These are phyloP conservation scores for Acleris sparsana DNA, from an alignment of 2,888 invertebrate genomes.

Conservation along the genomic window DNA sequence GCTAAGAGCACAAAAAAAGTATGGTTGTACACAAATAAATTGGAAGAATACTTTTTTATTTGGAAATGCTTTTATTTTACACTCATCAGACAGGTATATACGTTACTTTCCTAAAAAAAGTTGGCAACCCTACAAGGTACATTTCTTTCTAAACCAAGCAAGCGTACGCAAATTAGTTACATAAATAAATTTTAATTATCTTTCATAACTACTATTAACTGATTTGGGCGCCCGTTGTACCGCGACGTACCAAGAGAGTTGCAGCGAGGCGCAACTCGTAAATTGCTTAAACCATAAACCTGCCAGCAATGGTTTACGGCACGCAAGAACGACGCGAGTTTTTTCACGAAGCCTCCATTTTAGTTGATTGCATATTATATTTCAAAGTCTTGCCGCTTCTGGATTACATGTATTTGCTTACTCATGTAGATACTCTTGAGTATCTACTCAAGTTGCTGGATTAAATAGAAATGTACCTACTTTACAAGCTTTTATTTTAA, in stretches of 20 bases:
- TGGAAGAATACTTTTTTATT: too few relatives aligned
- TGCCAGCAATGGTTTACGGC: constrained; percentile 64
- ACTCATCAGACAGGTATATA: too few relatives aligned
- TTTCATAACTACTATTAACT: constrained; percentile 13
- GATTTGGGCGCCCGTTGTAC: constrained; percentile 34
- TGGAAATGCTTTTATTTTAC: too few relatives aligned
- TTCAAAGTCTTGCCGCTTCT: constrained; percentile 51
- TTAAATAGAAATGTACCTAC: too few relatives aligned
- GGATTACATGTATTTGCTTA: constrained; percentile 11
- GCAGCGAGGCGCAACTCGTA: constrained; percentile 64
- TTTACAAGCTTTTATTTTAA: too few relatives aligned
- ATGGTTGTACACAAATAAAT: too few relatives aligned
- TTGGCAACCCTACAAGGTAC: too few relatives aligned
- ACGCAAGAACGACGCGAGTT: constrained; percentile 66
- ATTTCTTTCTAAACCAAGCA: too few relatives aligned
- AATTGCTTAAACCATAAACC: constrained; percentile 61
- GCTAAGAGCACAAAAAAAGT: too few relatives aligned
- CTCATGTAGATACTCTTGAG: background rate
- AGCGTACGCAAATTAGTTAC: background rate
- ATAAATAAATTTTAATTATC: constrained; percentile 11
- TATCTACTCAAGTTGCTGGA: background rate
- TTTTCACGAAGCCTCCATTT: constrained; percentile 60
- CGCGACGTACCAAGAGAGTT: constrained; percentile 48
- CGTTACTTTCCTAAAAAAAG: too few relatives aligned
- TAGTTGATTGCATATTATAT: constrained; percentile 72